Evolutionary conservation across 37 sponge, comb jelly and placozoan species (phyloP).

Genomic region (Aplysina aerophoba): DNA sequence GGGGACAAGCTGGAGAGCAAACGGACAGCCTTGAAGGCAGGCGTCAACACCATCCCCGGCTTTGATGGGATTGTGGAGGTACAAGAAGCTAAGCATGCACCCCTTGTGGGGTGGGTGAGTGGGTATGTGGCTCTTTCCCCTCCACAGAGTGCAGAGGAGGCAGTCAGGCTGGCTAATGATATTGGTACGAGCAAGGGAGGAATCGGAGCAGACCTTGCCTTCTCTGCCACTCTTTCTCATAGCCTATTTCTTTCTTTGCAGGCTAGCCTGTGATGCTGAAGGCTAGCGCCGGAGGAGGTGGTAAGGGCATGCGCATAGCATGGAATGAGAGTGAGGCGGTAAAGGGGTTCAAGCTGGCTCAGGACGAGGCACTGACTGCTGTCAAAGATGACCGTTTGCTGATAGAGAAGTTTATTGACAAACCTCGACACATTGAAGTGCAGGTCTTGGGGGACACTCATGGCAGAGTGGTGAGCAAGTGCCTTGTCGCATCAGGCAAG

Average conservation of each 20-base stretch:
- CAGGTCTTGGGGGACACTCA: constrained; percentile 93
- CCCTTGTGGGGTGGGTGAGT: neutral
- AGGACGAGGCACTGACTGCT: constrained; percentile 90
- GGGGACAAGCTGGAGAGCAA: constrained; percentile 98
- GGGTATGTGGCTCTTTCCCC: neutral
- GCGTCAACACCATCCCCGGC: constrained; percentile 95
- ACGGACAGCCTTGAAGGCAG: constrained; percentile 80
- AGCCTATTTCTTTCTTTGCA: neutral
- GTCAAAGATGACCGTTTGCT: constrained; percentile 94
- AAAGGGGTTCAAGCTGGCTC: constrained; percentile 73
- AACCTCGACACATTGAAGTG: constrained; percentile 95
- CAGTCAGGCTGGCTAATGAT: constrained; percentile 84
- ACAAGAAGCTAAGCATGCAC: neutral
- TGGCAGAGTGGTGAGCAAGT: constrained; percentile 86
- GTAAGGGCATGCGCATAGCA: constrained; percentile 98
- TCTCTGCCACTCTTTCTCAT: neutral
- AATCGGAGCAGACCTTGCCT: neutral
- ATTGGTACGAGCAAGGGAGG: constrained; percentile 63
- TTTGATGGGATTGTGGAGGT: constrained; percentile 94
- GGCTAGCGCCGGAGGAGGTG: constrained; percentile 99
- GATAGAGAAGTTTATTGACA: constrained; percentile 95
- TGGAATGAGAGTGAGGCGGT: constrained; percentile 85
- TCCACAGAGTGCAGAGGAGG: constrained; percentile 72
- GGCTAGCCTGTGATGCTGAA: constrained; percentile 99
- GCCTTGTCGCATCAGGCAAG: too few relatives aligned